phyloP scores from a whole-genome alignment of 2,888 invertebrate species.

The Yponomeuta malinellus region DNA sequence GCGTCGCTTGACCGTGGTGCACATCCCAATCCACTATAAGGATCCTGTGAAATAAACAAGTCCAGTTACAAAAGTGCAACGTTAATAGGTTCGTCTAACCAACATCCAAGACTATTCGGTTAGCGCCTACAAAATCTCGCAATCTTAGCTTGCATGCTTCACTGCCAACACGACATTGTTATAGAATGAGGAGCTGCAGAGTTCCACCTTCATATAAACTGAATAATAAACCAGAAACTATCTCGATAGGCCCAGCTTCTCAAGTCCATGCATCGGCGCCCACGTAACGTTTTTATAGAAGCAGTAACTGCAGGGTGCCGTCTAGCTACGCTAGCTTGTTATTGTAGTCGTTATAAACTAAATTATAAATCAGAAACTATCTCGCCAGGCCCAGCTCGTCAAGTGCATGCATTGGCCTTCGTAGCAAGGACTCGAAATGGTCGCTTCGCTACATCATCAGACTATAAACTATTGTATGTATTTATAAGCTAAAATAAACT shows the following conservation, averaged over 20 bases:
- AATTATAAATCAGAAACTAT: no score
- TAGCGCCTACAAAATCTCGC: background rate
- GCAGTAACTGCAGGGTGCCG: conserved; percentile 92
- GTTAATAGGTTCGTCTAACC: background rate
- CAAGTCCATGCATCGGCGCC: conserved; percentile 85
- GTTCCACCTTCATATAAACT: conserved; percentile 76
- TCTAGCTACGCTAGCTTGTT: conserved; percentile 21
- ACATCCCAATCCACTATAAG: conserved; percentile 97
- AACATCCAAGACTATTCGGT: background rate
- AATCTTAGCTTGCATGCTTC: conserved; percentile 70
- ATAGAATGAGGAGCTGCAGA: conserved; percentile 84
- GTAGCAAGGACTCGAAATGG: no score
- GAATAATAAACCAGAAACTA: conserved; percentile 20
- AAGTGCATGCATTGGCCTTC: no score
- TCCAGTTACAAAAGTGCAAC: background rate
- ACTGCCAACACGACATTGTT: conserved; percentile 91
- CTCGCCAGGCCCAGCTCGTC: no score
- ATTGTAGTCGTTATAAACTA: no score
- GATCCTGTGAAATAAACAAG: conserved; percentile 72
- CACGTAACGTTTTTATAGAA: conserved; percentile 95
- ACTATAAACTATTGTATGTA: no score
- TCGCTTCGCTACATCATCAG: no score
- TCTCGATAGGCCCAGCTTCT: conserved; percentile 65
- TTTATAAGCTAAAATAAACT: no score
- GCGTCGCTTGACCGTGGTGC: conserved; percentile 96